Conservation (phyloP, 2,113 vertebrate species). For the Myrmecobius fasciatus region DNA sequence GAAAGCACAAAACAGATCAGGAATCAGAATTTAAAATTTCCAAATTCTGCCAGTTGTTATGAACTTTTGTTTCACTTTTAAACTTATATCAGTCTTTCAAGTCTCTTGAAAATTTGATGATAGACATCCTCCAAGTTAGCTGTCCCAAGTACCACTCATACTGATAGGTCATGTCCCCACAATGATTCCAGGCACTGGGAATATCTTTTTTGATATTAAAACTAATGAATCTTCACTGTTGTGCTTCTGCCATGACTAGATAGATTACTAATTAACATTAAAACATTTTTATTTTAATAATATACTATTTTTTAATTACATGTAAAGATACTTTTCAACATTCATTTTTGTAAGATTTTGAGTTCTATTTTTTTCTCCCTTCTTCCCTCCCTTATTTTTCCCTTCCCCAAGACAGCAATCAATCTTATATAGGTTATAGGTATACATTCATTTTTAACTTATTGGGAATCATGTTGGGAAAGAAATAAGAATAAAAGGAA, state of each 20-base stretch:
- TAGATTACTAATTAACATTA: too few relatives aligned
- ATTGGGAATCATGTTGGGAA: too few relatives aligned
- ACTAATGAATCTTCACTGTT: not conserved
- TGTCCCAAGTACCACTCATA: not conserved
- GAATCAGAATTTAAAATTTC: not conserved
- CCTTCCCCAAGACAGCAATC: too few relatives aligned
- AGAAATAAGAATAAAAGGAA: too few relatives aligned
- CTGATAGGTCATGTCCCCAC: not conserved
- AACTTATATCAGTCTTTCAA: not conserved
- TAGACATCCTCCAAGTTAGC: not conserved
- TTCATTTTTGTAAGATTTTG: too few relatives aligned
- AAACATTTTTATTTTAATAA: too few relatives aligned
- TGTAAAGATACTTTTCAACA: too few relatives aligned
- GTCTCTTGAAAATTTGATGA: not conserved
- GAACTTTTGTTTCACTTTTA: not conserved
- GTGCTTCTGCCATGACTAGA: not conserved
- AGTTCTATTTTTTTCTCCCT: too few relatives aligned
- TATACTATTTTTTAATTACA: too few relatives aligned
- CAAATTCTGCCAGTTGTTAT: not conserved
- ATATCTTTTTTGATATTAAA: not conserved
- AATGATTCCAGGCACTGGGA: not conserved
- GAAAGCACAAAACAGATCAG: not conserved
- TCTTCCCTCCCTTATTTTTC: too few relatives aligned
- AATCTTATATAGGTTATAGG: too few relatives aligned
- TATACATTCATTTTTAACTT: too few relatives aligned